A percentile compares a stretch with the other conserved stretches of the same genome.
Evolutionary conservation across 1,140 invertebrate genomes (phyloP).

Genomic region (Aphelinus atriplicis): DNA sequence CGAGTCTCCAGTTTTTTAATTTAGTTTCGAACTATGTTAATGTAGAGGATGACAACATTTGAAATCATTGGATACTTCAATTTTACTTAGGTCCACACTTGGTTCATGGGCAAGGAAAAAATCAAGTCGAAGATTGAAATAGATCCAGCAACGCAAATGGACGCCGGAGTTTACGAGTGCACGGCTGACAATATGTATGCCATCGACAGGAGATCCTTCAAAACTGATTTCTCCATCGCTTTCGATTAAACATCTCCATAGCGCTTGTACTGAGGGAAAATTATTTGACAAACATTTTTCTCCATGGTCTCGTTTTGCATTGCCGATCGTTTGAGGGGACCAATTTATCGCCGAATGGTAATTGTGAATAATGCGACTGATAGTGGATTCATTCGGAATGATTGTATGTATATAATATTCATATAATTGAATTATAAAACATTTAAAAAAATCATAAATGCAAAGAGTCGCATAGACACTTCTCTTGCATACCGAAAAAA

Average conservation of each 20-base stretch:
- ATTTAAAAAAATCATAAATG: too few species aligned
- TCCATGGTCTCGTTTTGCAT: too few species aligned
- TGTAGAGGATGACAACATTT: not conserved
- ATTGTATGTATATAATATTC: too few species aligned
- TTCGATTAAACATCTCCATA: slow-evolving; percentile 73
- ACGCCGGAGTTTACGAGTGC: slow-evolving; percentile 90
- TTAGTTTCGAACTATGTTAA: too few species aligned
- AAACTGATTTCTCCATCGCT: slow-evolving; percentile 90
- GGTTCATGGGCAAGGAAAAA: slow-evolving; percentile 81
- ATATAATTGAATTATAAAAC: too few species aligned
- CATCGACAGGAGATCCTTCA: slow-evolving; percentile 88
- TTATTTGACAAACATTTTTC: slow-evolving; percentile 4
- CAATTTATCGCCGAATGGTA: too few species aligned
- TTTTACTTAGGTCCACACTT: slow-evolving; percentile 81
- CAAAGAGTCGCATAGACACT: too few species aligned
- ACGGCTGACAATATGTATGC: slow-evolving; percentile 93
- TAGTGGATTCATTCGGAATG: too few species aligned
- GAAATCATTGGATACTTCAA: not conserved
- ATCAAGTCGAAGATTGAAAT: slow-evolving; percentile 94
- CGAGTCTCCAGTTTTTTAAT: too few species aligned
- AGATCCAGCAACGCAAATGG: slow-evolving; percentile 92
- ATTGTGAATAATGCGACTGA: too few species aligned
- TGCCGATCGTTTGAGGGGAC: too few species aligned
- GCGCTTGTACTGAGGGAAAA: slow-evolving; percentile 20
- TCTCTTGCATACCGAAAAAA: too few species aligned